Conservation (phyloP, 2,888 invertebrate genomes). For the Ophion costatus region DNA sequence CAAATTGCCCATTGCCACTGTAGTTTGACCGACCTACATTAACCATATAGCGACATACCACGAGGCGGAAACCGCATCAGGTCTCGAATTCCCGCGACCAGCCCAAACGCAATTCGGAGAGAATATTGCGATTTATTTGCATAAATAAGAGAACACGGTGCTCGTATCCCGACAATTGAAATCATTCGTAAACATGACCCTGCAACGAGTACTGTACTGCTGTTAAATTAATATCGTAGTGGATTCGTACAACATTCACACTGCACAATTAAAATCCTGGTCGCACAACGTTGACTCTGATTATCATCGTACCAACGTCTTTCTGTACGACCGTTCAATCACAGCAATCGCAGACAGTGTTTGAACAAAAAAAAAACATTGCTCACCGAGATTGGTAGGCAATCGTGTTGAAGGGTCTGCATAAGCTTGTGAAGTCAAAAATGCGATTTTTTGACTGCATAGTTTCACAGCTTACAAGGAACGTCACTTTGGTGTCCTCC, state of each 20-base stretch:
- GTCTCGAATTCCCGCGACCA: constrained; percentile 37
- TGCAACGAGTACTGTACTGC: constrained; percentile 2
- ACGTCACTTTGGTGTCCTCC: too few relatives aligned
- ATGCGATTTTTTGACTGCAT: too few relatives aligned
- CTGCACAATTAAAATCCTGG: neutral
- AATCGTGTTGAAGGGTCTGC: too few relatives aligned
- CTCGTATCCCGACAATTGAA: constrained; percentile 7
- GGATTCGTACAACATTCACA: constrained; percentile 9
- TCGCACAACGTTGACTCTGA: constrained; percentile 7
- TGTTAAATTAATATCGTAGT: constrained; percentile 29
- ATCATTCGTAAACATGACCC: constrained; percentile 23
- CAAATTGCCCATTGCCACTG: constrained; percentile 31
- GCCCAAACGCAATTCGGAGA: constrained; percentile 46
- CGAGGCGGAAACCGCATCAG: constrained; percentile 50
- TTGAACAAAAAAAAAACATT: neutral
- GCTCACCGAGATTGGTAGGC: too few relatives aligned
- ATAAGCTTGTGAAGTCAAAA: too few relatives aligned
- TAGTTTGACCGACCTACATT: constrained; percentile 3
- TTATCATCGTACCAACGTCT: neutral
- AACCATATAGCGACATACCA: constrained; percentile 36
- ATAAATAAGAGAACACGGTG: constrained; percentile 13
- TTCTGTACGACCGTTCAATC: neutral
- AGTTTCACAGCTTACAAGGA: too few relatives aligned
- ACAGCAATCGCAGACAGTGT: neutral
- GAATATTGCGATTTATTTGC: constrained; percentile 56